Evolutionary conservation across 2,797 vertebrate genomes (phyloP).

Genomic region (Limnodromus scolopaceus): DNA sequence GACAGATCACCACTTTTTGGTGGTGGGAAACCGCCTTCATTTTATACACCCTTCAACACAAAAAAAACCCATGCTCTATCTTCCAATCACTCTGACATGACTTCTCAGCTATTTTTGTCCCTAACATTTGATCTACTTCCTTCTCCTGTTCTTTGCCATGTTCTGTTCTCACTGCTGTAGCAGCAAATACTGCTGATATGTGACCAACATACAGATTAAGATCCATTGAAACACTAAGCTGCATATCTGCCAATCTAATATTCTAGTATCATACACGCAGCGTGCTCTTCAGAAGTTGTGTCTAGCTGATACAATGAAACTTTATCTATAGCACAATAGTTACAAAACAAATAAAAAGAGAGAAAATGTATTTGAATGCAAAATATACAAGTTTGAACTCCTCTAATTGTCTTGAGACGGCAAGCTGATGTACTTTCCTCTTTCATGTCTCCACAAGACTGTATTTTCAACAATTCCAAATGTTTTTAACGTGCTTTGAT

Average conservation of each 20-base stretch:
- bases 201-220: neutral
- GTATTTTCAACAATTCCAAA: neutral
- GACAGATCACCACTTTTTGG: neutral
- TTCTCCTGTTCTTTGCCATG: neutral
- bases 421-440: neutral
- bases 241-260: neutral
- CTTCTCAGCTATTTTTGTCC: conserved; percentile 24
- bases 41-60: neutral
- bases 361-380: neutral
- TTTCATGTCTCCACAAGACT: neutral
- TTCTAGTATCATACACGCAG: neutral
- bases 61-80: neutral
- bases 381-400: neutral
- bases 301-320: neutral
- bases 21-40: neutral
- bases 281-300: neutral
- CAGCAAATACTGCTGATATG: neutral
- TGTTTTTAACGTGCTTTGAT: neutral
- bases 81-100: neutral
- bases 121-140: neutral
- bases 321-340: neutral
- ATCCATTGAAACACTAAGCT: neutral
- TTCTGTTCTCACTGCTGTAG: neutral
- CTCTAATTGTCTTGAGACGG: neutral
- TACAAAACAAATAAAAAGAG: neutral